These are phyloP conservation scores for Pedionomus torquatus DNA, from an alignment of 2,113 vertebrate species.

Conservation along the genomic window DNA sequence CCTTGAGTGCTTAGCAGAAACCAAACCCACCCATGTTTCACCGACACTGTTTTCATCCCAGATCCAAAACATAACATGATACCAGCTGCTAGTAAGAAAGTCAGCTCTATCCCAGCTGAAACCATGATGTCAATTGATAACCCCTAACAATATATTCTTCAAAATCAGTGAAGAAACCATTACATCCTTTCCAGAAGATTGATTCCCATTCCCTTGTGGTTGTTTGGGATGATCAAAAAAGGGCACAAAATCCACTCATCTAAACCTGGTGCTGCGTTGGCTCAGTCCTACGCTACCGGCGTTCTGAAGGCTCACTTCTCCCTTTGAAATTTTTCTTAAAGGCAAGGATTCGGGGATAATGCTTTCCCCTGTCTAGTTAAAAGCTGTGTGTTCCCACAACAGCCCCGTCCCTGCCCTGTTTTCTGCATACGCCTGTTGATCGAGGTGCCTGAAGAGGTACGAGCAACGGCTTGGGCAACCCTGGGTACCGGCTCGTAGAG, in stretches of 20 bases:
- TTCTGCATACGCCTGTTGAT: accelerated
- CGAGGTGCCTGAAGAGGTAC: neutral
- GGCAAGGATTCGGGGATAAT: neutral
- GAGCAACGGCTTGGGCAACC: neutral
- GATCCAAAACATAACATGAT: neutral
- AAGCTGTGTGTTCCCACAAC: neutral
- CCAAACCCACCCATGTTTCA: neutral
- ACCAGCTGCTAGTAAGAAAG: neutral
- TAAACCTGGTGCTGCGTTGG: neutral
- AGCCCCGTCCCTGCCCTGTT: neutral
- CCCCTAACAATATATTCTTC: no score
- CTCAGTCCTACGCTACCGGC: neutral
- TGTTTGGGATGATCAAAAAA: neutral
- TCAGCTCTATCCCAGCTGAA: neutral
- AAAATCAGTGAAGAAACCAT: neutral
- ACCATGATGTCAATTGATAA: no score
- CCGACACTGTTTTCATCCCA: neutral
- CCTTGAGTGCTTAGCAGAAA: neutral
- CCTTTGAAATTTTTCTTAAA: neutral
- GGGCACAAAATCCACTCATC: neutral
- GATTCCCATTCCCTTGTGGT: neutral
- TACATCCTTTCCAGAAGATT: neutral
- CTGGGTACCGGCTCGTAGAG: neutral
- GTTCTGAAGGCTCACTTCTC: neutral
- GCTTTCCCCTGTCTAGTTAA: neutral